Evolutionary conservation across 2,113 vertebrate genomes (phyloP).

Genomic region (Elephas maximus): DNA sequence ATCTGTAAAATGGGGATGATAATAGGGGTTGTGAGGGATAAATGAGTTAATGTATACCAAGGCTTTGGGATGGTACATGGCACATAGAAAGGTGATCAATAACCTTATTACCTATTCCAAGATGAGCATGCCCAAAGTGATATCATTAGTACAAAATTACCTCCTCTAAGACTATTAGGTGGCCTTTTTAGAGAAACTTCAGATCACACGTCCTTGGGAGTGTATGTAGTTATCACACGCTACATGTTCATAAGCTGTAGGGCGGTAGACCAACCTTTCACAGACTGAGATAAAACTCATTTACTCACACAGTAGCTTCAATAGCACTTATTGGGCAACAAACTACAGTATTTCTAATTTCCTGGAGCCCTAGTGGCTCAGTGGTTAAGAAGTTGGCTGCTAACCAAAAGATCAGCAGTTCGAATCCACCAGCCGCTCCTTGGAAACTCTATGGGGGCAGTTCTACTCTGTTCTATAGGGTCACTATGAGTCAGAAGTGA

Average conservation of each 20-base stretch:
- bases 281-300: background rate
- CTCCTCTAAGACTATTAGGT: background rate
- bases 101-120: background rate
- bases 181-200: background rate
- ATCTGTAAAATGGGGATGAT: background rate
- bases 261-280: background rate
- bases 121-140: background rate
- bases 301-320: background rate
- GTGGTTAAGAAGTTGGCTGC: too few relatives aligned
- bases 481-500: too few relatives aligned
- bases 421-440: background rate
- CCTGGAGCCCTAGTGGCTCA: too few relatives aligned
- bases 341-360: background rate
- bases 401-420: too few relatives aligned
- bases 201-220: background rate
- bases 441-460: background rate
- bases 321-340: background rate
- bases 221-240: background rate
- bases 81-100: background rate
- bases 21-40: background rate
- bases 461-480: too few relatives aligned
- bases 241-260: background rate
- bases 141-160: background rate
- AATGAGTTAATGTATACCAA: background rate
- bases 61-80: background rate